These are phyloP conservation scores for Phaenicophaeus curvirostris DNA, from an alignment of 2,797 vertebrate species.

Conservation along the genomic window DNA sequence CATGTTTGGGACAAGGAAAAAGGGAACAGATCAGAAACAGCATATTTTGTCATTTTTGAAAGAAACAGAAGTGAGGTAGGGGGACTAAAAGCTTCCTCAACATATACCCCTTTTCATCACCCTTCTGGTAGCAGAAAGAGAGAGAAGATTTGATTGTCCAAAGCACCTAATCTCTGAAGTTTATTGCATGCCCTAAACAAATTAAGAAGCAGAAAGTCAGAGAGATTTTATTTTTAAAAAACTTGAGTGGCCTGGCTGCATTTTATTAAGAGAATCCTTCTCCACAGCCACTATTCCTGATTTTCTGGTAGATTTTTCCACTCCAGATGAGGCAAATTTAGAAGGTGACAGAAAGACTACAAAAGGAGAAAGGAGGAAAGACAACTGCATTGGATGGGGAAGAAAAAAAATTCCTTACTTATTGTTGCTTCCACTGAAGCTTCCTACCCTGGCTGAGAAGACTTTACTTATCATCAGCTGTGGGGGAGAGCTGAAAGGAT, in stretches of 20 bases:
- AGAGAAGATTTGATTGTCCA: neutral
- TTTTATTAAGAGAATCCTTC: neutral
- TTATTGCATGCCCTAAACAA: neutral
- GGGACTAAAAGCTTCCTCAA: neutral
- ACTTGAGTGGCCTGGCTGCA: neutral
- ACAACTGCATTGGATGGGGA: neutral
- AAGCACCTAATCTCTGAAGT: neutral
- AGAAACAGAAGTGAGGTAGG: neutral
- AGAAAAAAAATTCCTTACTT: conserved; percentile 75
- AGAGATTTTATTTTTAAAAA: neutral
- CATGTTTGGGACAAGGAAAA: neutral
- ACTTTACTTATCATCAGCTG: conserved; percentile 92
- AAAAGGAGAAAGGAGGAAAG: neutral
- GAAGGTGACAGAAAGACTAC: neutral
- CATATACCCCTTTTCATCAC: neutral
- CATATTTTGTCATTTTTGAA: neutral
- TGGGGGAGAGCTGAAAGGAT: conserved; percentile 82
- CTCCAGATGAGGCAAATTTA: neutral
- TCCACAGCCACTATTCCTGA: neutral
- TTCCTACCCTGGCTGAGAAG: conserved; percentile 86
- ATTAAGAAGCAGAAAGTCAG: neutral
- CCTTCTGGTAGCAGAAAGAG: neutral
- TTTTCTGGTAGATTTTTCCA: neutral
- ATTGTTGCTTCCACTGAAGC: conserved; percentile 84
- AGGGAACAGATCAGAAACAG: neutral